Evolutionary conservation across 2,888 invertebrate species (phyloP), one percentile per base, ranked within the genome.

Genomic region (Cremastobaeus sp.): DNA sequence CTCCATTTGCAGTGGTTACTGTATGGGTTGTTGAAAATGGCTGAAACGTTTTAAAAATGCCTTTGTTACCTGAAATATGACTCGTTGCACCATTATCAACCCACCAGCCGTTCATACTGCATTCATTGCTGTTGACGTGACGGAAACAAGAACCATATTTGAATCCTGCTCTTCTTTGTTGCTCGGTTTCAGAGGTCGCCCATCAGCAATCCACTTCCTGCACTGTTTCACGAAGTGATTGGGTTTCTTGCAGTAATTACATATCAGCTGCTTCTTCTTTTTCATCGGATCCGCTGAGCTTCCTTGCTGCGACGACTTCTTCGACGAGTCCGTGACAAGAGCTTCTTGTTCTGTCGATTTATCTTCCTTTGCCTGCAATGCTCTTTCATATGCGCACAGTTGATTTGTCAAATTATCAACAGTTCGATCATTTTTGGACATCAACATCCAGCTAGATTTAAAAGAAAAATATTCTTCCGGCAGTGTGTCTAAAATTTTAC

Each of bases 21-120:
- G 32, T 25, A 62, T 66, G 64, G 4, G 68, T 25, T 0, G 17
- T 73, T 12, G 74, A n/a, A 69, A 80, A 80, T 52, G 74, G 62
- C 59, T 71, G 17, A 47, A 78, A 79, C 2, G 55, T 73, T 1
- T 60, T 43, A 15, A 79, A 78, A 20, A 41, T 45, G 34, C 76
- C 60, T 25, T 52, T 20, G 77, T 77, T 55, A 57, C 77, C 77
- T 1, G 78, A 77, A 21, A 83, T 77, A 54, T 83, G 82, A 6
- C 73, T 82, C 12, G 82, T 83, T 15, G 81, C 83, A 17, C 80
- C 84, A 48, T 82, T 84, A 54, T 84, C 83, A 4, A 84, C 77
- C 79, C 78, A 83, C 83, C 82, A 83, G 11, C 68, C 71, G 60
- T 77, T 8, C 11, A 43, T 17, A 43, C 57, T 9, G 21, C 3